Evolutionary conservation across 2,113 vertebrate species (phyloP).

Genomic region (Oryzias javanicus): DNA sequence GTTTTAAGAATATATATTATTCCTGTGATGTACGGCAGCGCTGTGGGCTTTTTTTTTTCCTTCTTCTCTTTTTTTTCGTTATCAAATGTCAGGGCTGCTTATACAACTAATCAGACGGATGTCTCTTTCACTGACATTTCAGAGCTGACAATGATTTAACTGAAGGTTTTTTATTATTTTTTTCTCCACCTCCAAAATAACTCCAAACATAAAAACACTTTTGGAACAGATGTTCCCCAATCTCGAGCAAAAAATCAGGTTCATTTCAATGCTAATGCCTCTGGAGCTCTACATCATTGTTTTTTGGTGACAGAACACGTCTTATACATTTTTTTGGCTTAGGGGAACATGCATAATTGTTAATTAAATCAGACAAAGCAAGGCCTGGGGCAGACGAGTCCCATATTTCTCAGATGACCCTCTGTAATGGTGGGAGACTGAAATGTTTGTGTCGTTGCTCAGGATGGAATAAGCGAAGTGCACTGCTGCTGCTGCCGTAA

Average conservation of each 20-base stretch:
- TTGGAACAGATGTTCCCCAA: constrained; percentile 30
- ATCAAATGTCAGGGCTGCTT: too few species aligned
- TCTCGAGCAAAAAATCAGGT: constrained; percentile 24
- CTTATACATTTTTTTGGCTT: constrained; percentile 28
- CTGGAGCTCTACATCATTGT: constrained; percentile 53
- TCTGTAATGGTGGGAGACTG: constrained; percentile 7
- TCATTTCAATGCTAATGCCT: constrained; percentile 45
- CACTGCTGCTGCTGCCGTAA: constrained; percentile 34
- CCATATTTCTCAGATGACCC: constrained; percentile 35
- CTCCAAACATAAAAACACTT: constrained; percentile 34
- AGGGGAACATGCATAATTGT: constrained; percentile 35
- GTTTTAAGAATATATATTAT: constrained; percentile 49
- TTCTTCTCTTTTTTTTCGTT: neutral
- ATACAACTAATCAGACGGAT: too few species aligned
- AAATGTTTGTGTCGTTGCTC: constrained; percentile 8
- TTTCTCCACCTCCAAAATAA: constrained; percentile 23
- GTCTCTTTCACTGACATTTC: neutral
- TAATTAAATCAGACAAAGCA: constrained; percentile 54
- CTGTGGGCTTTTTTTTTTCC: constrained; percentile 8
- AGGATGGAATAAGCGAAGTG: constrained; percentile 12
- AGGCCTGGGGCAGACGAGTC: constrained; percentile 28
- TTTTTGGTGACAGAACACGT: constrained; percentile 39
- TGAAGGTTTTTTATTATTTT: neutral
- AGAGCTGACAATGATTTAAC: constrained; percentile 1
- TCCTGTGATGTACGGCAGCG: constrained; percentile 41